phyloP scores from a whole-genome alignment of 2,888 invertebrate species.

The Drosophila monieri region DNA sequence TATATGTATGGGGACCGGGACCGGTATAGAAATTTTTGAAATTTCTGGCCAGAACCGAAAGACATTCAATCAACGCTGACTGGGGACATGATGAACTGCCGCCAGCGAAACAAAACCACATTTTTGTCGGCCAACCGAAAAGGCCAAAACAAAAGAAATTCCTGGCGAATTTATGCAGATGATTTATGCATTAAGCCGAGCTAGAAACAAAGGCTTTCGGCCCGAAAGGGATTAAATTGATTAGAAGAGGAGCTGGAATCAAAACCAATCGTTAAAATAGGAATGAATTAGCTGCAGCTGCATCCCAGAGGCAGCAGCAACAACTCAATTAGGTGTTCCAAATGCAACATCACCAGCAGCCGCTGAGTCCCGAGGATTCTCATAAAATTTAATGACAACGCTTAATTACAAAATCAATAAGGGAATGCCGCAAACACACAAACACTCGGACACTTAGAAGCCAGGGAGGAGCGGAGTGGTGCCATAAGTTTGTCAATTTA shows the following conservation, averaged over 20 bases:
- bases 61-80: slow-evolving; percentile 72
- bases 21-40: slow-evolving; percentile 63
- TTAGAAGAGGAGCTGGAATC: slow-evolving; percentile 2
- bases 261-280: slow-evolving; percentile 31
- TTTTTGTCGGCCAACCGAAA: slow-evolving; percentile 19
- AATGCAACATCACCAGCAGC: slow-evolving; percentile 6
- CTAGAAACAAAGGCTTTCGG: slow-evolving; percentile 34
- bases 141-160: slow-evolving; percentile 73
- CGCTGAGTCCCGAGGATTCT: slow-evolving; percentile 9
- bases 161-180: slow-evolving; percentile 78
- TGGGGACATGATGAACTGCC: slow-evolving; percentile 60
- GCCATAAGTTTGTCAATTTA: slow-evolving; percentile 78
- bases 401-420: slow-evolving; percentile 82
- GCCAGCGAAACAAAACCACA: slow-evolving; percentile 32
- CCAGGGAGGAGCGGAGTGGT: slow-evolving; percentile 1
- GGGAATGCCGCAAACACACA: slow-evolving; percentile 76
- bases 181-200: slow-evolving; percentile 70
- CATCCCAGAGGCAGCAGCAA: slow-evolving; percentile 27
- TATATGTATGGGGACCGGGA: slow-evolving; percentile 30
- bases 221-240: slow-evolving; percentile 5
- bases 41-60: slow-evolving; percentile 57
- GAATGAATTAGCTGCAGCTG: slow-evolving; percentile 38
- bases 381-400: slow-evolving; percentile 82
- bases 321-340: slow-evolving; percentile 70
- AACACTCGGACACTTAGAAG: background rate